Base-by-base conservation (phyloP, 1,140 invertebrate genomes). In the Zaprionus davidi region DNA sequence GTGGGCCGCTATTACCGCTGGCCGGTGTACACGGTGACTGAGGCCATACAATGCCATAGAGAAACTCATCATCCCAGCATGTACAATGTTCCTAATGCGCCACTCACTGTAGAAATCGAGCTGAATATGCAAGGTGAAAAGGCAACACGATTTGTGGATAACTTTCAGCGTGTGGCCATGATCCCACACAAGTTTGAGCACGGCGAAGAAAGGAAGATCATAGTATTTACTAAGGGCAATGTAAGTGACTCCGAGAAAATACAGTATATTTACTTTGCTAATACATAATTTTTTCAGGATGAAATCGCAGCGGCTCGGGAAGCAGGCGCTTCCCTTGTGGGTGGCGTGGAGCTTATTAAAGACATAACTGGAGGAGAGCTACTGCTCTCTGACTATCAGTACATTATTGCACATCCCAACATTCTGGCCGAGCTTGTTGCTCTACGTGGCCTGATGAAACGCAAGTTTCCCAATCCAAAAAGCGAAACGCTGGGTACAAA, bases 21-120 rank as follows among this genome's bases (percentile, higher is more conserved):
- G 94, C 94, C 94, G 75, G 91, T 95, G 1, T 96, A 96, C 93
- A 92, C 94, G 3, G 94, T 97, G 15, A 93, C 93, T 36, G 96
- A 97, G 86, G 96, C 96, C n/a, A 93, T 98, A 7, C 88, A 95
- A 65, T 94, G 93, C 78, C 95, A 97, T 84, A 94, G 95, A 57
- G 96, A 98, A 93, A 95, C 94, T 1, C 96, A 97, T 92, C 95
- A 97, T 91, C 96, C 96, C 0, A 95, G 95, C 38, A 95, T 97
- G 92, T 96, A 95, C 68, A 96, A 97, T 93, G 85, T 93, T 49
- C 95, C 96, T 2, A 93, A 95, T 92, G 94, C 96, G 12, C 82
- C 94, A 20, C 78, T 98, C 0, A 94, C 93, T 74, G 94, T 95
- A 31, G 93, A 93, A 36, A 93, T 97, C 70, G 96, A 97, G 92